These are phyloP conservation scores for Hydropsyche betteni DNA, from an alignment of 2,888 invertebrate genomes.

Conservation along the genomic window DNA sequence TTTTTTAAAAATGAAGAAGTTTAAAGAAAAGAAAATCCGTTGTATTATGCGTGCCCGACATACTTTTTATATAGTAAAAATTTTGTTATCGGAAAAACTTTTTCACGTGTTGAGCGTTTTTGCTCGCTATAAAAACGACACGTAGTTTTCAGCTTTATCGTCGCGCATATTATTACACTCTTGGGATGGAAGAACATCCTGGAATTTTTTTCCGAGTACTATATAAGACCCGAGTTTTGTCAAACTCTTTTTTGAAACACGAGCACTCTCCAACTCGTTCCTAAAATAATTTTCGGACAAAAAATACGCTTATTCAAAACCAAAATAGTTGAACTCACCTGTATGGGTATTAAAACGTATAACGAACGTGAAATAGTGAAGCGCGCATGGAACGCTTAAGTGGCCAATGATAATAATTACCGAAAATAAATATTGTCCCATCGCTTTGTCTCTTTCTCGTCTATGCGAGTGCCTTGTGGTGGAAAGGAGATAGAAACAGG, in stretches of 20 bases:
- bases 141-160: slow-evolving; percentile 32
- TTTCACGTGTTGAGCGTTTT: not conserved
- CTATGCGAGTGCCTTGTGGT: slow-evolving; percentile 19
- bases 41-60: no score
- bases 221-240: not conserved
- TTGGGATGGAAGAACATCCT: slow-evolving; percentile 12
- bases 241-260: not conserved
- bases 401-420: slow-evolving; percentile 52
- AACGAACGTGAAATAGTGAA: slow-evolving; percentile 22
- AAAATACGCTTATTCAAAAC: not conserved
- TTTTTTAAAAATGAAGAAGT: no score
- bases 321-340: not conserved
- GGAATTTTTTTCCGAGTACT: not conserved
- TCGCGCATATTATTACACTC: slow-evolving; percentile 18
- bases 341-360: slow-evolving; percentile 1
- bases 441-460: slow-evolving; percentile 42
- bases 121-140: not conserved
- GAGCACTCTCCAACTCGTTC: no score
- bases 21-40: no score
- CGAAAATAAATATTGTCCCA: slow-evolving; percentile 50
- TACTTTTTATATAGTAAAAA: no score
- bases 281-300: no score
- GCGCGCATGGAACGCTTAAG: slow-evolving; percentile 49
- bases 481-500: slow-evolving; percentile 42
- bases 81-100: slow-evolving; percentile 4